Percentiles rank a stretch among this genome's conserved stretches.
Evolutionary conservation across 2,797 vertebrate species (phyloP).

Genomic region (Helarctos malayanus): DNA sequence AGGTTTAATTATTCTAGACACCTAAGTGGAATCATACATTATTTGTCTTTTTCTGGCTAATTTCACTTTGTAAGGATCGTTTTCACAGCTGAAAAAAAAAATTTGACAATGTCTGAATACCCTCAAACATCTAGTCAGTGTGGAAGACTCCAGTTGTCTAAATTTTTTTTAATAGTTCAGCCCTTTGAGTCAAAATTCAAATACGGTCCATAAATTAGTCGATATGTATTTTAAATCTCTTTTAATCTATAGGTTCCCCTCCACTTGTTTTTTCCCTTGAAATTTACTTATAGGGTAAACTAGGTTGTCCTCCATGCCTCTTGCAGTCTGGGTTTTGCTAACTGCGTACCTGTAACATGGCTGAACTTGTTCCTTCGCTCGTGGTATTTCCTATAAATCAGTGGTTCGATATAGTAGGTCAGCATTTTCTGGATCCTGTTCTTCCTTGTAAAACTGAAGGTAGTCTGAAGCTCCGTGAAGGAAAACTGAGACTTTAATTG

Average conservation of each 20-base stretch:
- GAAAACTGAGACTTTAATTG: background rate
- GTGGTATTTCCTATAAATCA: background rate
- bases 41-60: background rate
- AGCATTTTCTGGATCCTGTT: background rate
- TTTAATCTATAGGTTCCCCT: background rate
- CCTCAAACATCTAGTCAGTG: background rate
- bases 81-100: background rate
- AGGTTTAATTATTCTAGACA: background rate
- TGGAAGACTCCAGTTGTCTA: background rate
- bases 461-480: background rate
- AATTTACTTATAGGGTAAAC: background rate
- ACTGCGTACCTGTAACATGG: too few species aligned
- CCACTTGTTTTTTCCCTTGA: background rate
- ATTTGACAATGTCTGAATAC: background rate
- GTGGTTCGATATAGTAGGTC: background rate
- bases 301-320: background rate
- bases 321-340: background rate
- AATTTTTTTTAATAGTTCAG: background rate
- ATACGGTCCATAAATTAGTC: too few species aligned
- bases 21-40: background rate
- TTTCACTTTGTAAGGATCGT: background rate
- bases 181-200: background rate
- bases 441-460: background rate
- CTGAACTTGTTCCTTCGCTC: background rate
- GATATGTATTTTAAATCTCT: background rate